A percentile compares a stretch with the other conserved stretches of the same genome.
These are phyloP conservation scores for Fulmarus glacialis DNA, from an alignment of 2,113 vertebrate genomes.

Conservation along the genomic window DNA sequence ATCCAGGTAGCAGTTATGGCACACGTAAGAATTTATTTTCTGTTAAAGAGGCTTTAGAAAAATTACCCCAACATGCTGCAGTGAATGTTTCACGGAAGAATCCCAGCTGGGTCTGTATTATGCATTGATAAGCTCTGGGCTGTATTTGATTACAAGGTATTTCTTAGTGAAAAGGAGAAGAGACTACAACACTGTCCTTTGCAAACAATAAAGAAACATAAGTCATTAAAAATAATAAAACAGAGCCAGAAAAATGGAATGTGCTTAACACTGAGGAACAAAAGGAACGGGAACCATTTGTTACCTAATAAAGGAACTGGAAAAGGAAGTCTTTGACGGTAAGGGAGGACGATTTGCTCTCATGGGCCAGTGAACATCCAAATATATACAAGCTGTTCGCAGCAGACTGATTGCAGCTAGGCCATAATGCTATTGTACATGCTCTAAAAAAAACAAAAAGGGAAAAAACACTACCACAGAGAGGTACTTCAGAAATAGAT, in stretches of 20 bases:
- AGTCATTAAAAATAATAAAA: background rate
- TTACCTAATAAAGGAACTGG: conserved; percentile 50
- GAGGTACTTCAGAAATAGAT: conserved; percentile 55
- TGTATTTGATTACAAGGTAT: background rate
- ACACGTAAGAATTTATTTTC: background rate
- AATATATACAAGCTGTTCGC: conserved; percentile 64
- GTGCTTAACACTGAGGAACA: background rate
- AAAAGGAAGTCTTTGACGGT: conserved; percentile 52
- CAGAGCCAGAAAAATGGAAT: background rate
- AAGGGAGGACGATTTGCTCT: conserved; percentile 68
- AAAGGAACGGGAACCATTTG: conserved; percentile 25
- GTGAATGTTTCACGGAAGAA: background rate
- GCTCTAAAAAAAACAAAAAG: background rate
- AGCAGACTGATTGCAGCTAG: conserved; percentile 48
- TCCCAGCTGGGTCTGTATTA: background rate
- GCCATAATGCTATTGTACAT: conserved; percentile 30
- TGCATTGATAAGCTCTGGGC: background rate
- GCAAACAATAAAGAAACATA: background rate
- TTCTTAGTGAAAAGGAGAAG: background rate
- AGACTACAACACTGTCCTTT: background rate
- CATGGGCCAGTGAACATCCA: conserved; percentile 72
- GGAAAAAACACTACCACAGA: background rate
- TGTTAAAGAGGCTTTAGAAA: background rate
- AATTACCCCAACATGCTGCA: background rate
- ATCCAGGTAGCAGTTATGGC: background rate